Evolutionary conservation across 2,797 vertebrate species (phyloP), one percentile per base, ranked within the genome.

Genomic region (Halcyon smyrnensis): DNA sequence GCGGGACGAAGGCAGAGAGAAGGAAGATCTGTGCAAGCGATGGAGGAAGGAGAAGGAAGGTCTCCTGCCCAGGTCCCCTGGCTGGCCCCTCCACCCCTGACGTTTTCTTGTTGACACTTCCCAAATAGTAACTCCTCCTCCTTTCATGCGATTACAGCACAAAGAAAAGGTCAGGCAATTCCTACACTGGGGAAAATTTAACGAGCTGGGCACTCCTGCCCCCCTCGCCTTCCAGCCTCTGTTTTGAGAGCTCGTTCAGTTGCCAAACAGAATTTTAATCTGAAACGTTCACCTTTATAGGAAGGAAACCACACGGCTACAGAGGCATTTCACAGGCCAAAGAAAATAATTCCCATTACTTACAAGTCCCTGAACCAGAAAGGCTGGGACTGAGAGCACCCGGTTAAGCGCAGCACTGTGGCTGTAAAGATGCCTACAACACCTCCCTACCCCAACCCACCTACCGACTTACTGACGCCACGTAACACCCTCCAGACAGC

Each of bases 221-320:
- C 41, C 5, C 41, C 16, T 90, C 82, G 64, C 81, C 68, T 92
- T 64, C 70, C 90, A 93, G 74, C 32, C 70, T 94, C 71, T 95
- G 88, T 90, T 95, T 64, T 80, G 48, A 87, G 75, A 83, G 13
- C 71, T 95, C 12, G 2, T 27, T 28, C 63, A 89, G 13, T 84
- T 95, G 93, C 93, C 97, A 97, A 96, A 59, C 3, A 78, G 68
- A 75, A 89, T 81, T 95, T 95, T 96, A 96, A 96, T 94, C 94
- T 95, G 79, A 93, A 96, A 84, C 1, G 1, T 69, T 87, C 93
- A 97, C 92, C 89, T 95, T 96, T 65, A 64, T 87, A 96, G 94
- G 96, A 95, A 97, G 97, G 95, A 97, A 97, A 90, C 84, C 51
- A 87, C 90, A 87, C 4, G 5, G 74, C 59, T 36, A 16, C 3